phyloP scores from a whole-genome alignment of 2,888 invertebrate species.

The Idaea dimidiata region DNA sequence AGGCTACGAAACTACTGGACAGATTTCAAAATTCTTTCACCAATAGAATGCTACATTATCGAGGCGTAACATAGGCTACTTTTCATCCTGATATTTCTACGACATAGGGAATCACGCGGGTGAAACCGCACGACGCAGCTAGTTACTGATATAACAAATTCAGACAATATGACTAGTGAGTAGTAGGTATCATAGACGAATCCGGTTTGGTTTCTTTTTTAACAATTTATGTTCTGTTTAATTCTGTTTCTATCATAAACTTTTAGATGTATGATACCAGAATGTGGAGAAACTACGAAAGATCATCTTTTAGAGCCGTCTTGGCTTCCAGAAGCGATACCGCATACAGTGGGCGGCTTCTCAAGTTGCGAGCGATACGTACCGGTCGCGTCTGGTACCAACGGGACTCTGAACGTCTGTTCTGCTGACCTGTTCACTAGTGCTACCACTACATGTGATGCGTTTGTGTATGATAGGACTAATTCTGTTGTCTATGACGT shows the following conservation, averaged over 20 bases:
- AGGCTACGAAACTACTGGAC: no score
- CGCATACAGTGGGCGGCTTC: slow-evolving; percentile 47
- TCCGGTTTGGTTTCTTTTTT: no score
- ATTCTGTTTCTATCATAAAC: slow-evolving; percentile 6
- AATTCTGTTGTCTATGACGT: slow-evolving; percentile 68
- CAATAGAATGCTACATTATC: no score
- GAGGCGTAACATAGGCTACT: no score
- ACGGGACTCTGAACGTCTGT: slow-evolving; percentile 47
- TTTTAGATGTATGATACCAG: slow-evolving; percentile 77
- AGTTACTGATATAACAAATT: no score
- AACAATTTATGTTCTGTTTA: neutral
- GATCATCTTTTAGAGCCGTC: slow-evolving; percentile 48
- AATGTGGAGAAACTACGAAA: slow-evolving; percentile 67
- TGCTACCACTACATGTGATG: slow-evolving; percentile 40
- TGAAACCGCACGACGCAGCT: no score
- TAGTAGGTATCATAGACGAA: no score
- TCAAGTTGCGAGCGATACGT: slow-evolving; percentile 70
- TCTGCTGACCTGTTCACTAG: slow-evolving; percentile 47
- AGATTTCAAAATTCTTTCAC: no score
- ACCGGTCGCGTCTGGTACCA: slow-evolving; percentile 29
- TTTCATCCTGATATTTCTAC: no score
- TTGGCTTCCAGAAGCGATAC: slow-evolving; percentile 72
- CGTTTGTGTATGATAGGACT: slow-evolving; percentile 53
- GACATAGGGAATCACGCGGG: no score
- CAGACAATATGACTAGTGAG: no score